Evolutionary conservation across 2,113 vertebrate genomes (phyloP).

Genomic region (Haliaeetus leucogaster): DNA sequence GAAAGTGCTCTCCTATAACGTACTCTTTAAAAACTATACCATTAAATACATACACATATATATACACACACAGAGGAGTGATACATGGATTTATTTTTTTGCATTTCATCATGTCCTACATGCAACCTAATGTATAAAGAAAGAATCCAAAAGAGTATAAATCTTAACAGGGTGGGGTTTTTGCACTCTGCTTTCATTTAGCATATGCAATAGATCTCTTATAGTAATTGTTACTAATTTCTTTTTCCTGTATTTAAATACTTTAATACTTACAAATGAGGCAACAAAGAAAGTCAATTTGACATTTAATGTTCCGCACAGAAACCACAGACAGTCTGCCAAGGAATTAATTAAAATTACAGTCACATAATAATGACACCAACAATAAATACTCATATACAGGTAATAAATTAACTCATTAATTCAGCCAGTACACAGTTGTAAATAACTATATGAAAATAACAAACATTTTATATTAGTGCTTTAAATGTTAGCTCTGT

Average conservation of each 20-base stretch:
- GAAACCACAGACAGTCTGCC: not conserved
- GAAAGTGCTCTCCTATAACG: not conserved
- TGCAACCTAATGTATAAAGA: not conserved
- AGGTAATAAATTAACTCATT: constrained; percentile 56
- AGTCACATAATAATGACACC: constrained; percentile 10
- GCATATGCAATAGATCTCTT: not conserved
- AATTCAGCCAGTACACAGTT: constrained; percentile 22
- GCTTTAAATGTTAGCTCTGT: not conserved
- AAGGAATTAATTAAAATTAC: constrained; percentile 54
- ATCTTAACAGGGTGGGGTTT: not conserved
- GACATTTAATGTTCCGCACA: constrained; percentile 18
- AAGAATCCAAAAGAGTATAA: not conserved
- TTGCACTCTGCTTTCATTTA: not conserved
- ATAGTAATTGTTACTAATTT: not conserved
- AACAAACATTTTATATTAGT: constrained; percentile 17
- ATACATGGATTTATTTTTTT: not conserved
- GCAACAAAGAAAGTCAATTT: constrained; percentile 42
- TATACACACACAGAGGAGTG: not conserved
- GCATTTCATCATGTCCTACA: not conserved
- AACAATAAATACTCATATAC: constrained; percentile 33
- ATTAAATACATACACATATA: not conserved
- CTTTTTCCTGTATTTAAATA: constrained; percentile 1
- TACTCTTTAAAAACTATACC: not conserved
- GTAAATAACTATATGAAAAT: constrained; percentile 39
- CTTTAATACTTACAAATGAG: constrained; percentile 25